These are phyloP conservation scores for Himalopsyche phryganea DNA, from an alignment of 1,140 invertebrate species.

Conservation along the genomic window DNA sequence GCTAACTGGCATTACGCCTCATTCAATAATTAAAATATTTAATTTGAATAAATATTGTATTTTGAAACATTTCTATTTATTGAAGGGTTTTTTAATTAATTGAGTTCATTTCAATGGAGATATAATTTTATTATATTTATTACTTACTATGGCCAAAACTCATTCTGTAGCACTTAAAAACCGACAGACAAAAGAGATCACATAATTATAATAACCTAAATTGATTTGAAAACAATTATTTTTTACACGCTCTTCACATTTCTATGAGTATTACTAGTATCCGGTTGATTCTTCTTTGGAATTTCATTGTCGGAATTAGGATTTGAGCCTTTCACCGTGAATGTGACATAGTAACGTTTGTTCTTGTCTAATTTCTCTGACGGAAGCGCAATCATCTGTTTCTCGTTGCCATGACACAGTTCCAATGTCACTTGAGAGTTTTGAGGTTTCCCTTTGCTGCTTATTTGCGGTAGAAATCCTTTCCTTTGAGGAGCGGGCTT, in stretches of 20 bases:
- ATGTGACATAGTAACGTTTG: conserved; percentile 86
- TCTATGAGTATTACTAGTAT: conserved; percentile 27
- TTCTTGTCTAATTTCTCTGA: conserved; percentile 80
- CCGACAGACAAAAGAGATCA: too few species aligned
- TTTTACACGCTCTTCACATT: conserved; percentile 33
- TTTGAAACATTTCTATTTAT: too few species aligned
- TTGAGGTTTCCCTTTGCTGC: conserved; percentile 44
- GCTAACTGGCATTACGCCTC: too few species aligned
- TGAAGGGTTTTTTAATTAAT: too few species aligned
- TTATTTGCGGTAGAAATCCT: conserved; percentile 59
- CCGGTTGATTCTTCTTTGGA: conserved; percentile 30
- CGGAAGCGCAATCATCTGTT: conserved; percentile 79
- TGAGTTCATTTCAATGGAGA: too few species aligned
- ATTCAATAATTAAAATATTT: too few species aligned
- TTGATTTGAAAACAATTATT: neutral
- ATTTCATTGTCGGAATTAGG: conserved; percentile 49
- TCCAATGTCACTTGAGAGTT: conserved; percentile 65
- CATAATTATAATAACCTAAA: too few species aligned
- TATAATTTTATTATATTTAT: too few species aligned
- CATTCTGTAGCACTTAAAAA: too few species aligned
- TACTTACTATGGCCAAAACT: too few species aligned
- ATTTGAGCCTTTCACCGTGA: conserved; percentile 73
- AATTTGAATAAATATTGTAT: too few species aligned
- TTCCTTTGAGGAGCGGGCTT: conserved; percentile 51
- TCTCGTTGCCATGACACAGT: conserved; percentile 73